Conservation (phyloP, 1,140 invertebrate genomes). For the Dufourea novaeangliae region DNA sequence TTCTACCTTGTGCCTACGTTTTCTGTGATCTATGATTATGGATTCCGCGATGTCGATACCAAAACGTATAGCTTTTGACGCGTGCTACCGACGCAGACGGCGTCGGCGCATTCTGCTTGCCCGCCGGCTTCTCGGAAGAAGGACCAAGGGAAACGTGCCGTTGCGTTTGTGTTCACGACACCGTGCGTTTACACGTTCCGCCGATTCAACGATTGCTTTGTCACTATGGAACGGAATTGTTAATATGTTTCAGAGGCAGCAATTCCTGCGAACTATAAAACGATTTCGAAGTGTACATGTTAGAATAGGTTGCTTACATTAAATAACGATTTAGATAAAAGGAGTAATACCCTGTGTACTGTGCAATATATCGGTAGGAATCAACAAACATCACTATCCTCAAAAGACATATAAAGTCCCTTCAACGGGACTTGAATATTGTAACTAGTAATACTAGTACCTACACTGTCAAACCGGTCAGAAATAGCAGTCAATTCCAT, state of each 20-base stretch:
- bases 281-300: not conserved
- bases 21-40: constrained; percentile 73
- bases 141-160: not conserved
- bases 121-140: constrained; percentile 29
- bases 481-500: too few relatives aligned
- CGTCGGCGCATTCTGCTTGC: not conserved
- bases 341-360: too few relatives aligned
- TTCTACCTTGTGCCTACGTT: constrained; percentile 28
- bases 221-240: not conserved
- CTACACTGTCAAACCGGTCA: too few relatives aligned
- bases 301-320: too few relatives aligned
- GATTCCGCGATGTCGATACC: constrained; percentile 67
- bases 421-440: too few relatives aligned
- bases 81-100: not conserved
- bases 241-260: too few relatives aligned
- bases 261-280: not conserved
- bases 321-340: too few relatives aligned
- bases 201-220: constrained; percentile 13
- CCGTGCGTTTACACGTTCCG: not conserved
- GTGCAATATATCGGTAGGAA: too few relatives aligned
- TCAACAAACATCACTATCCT: too few relatives aligned
- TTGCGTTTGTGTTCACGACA: constrained; percentile 6
- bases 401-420: too few relatives aligned
- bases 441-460: too few relatives aligned
- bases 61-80: constrained; percentile 53